Base-by-base conservation (phyloP, 2,113 vertebrate genomes). In the Catharus minimus region DNA sequence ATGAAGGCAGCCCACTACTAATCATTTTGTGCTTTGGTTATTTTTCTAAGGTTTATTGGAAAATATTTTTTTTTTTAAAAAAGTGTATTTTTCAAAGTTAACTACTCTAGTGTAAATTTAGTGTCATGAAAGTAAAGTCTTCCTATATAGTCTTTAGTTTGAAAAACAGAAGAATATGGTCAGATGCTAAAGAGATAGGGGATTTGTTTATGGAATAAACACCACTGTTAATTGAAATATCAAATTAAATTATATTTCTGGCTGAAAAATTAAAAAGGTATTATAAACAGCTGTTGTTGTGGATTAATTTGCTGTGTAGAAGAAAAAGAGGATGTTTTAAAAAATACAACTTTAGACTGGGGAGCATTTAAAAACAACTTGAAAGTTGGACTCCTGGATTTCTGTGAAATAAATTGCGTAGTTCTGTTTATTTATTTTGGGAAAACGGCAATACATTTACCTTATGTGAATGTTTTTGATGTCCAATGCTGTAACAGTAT, bases 181-280 rank as follows among this genome's bases (percentile, higher is more conserved):
- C 95, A 97, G 91, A 98, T 97, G 96, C 97, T 97, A 98, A 98
- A 97, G 97, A 96, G 39, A 62, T 92, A 88, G 91, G 93, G 77
- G 32, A 62, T 93, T 97, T 97, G 88, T 92, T 97, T 97, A 94
- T 95, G 83, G 76, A 96, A 83, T 95, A 95, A 97, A 95, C 91
- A 94, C 49, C 71, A 36, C 71, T 97, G 92, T 96, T 97, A 94
- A 96, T 96, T 97, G 95, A 97, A 95, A 80, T 96, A 95, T 50
- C 82, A 68, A 96, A 71, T 97, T 74, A 92, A 97, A 95, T 66
- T 95, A 95, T 97, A 93, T 97, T 98, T 97, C 96, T 97, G 95
- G 86, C 87, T 96, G 96, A 90, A 96, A 97, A 98, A 98, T 98
- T 97, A 97, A 95, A 97, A 90, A 73, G 75, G 65, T 96, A 47